These are phyloP conservation scores for Anhinga rufa DNA, from an alignment of 2,113 vertebrate genomes.

Conservation along the genomic window DNA sequence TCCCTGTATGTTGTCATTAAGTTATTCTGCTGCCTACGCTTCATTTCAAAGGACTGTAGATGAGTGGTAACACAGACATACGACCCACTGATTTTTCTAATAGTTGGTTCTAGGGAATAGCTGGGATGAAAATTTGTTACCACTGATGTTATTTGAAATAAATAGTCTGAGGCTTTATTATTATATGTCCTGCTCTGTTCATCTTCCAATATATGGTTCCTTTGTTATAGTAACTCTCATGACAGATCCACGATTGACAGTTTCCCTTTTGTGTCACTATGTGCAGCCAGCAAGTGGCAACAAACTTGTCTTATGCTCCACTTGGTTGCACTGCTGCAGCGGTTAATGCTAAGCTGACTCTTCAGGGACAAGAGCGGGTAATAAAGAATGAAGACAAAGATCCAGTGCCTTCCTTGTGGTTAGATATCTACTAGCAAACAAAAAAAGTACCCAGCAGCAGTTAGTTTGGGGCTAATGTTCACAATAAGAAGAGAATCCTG, in stretches of 20 bases:
- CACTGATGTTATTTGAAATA: background rate
- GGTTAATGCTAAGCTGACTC: background rate
- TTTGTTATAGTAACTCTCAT: background rate
- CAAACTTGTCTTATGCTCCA: rapidly evolving
- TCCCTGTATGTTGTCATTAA: background rate
- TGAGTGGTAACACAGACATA: background rate
- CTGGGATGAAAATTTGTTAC: background rate
- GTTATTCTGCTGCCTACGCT: background rate
- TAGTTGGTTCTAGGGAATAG: background rate
- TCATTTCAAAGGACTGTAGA: background rate
- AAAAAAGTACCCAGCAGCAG: background rate
- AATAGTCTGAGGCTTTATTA: background rate
- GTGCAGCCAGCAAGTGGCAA: background rate
- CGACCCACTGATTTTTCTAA: background rate
- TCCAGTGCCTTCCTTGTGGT: background rate
- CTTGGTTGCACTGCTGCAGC: background rate
- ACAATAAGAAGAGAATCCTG: background rate
- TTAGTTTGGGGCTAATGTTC: background rate
- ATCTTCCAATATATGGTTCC: background rate
- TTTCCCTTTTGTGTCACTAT: background rate
- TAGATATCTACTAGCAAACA: background rate
- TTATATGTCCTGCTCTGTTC: background rate
- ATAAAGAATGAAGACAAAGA: background rate
- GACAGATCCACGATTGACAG: background rate
- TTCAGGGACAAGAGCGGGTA: background rate